Base-by-base conservation (phyloP, 1,140 invertebrate species). In the Drosophila simulans region DNA sequence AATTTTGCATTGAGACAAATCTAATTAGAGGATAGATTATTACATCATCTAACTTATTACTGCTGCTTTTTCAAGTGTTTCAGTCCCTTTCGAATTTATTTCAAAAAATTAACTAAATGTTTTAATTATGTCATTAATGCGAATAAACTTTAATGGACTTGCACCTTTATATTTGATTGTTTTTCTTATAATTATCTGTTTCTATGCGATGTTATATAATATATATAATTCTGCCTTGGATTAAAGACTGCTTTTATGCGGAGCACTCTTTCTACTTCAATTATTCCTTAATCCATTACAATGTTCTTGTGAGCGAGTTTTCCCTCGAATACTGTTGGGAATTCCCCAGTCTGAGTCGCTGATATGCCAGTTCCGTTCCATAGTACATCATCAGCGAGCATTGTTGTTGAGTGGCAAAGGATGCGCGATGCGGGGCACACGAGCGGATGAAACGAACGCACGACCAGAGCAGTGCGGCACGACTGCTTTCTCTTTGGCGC, bases 391-490 rank as follows among this genome's bases (percentile, higher is more conserved):
- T 79, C 71, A 77, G 46, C 17, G 69, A 86, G 78, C 60, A 60
- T 76, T 74, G 60, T 76, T 70, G 59, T 48, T 31, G 43, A 52
- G 53, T 54, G 71, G 39, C 49, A 73, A 88, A 77, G 80, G 80
- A 89, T 80, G 74, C 42, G 55, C 79, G 64, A 89, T 73, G 68
- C 63, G 72, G 55, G 52, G 54, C 45, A 57, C 79, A 83, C 84
- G 74, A 77, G 53, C 52, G 54, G 54, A 27, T 51, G 34, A 37
- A 39, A 64, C 79, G 84, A 88, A 63, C 73, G 58, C 64, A 74
- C 64, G 71, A 69, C 34, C 48, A 51, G 48, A 51, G 48, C 46
- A 48, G 46, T 48, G 46, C 46, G 46, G 46, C 66, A 65, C 71
- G 77, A 85, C 34, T 56, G 74, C 56, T 42, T 40, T 62, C 39